phyloP scores from a whole-genome alignment of 1,140 invertebrate species.

The Lepidurus apus region DNA sequence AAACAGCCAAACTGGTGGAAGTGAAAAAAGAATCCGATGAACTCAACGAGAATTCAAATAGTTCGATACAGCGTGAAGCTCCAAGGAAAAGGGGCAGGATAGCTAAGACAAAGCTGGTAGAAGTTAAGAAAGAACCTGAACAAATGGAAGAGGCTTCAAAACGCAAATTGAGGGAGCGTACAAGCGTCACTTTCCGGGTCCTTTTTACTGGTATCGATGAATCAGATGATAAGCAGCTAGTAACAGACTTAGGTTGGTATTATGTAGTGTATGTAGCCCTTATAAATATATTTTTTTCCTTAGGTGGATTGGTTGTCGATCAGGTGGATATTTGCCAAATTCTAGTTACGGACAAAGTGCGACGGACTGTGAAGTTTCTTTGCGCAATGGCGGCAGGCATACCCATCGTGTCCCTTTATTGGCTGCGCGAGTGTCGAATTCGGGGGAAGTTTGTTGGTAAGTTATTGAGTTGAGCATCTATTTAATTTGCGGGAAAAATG shows the following conservation, averaged over 20 bases:
- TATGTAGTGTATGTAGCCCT: neutral
- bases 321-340: constrained; percentile 44
- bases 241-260: neutral
- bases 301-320: constrained; percentile 45
- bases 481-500: neutral
- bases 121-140: neutral
- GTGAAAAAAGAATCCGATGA: neutral
- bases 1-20: neutral
- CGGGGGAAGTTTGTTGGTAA: constrained; percentile 34
- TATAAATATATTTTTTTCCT: neutral
- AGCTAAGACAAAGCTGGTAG: neutral
- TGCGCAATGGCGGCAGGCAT: constrained; percentile 46
- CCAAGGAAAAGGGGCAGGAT: neutral
- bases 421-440: constrained; percentile 44
- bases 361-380: constrained; percentile 50
- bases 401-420: constrained; percentile 47
- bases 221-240: neutral
- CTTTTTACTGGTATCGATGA: neutral
- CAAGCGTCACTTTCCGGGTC: neutral
- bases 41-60: neutral
- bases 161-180: neutral
- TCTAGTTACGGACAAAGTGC: constrained; percentile 50
- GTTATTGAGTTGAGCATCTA: neutral
- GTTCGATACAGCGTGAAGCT: neutral
- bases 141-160: neutral